Conservation (phyloP, 64 coral and sea anemone species). For the Montipora sp. region DNA sequence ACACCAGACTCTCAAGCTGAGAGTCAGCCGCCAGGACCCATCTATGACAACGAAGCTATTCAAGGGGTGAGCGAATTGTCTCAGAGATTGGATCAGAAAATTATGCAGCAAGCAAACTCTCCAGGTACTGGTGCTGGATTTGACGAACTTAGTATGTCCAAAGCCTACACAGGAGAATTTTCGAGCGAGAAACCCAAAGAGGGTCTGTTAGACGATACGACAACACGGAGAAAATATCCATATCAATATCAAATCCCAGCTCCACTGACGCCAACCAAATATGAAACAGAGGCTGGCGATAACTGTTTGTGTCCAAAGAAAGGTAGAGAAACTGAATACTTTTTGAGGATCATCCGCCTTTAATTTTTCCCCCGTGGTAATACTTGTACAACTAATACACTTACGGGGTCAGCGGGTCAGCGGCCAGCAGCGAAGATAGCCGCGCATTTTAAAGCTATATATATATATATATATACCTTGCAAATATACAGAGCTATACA, state of each 20-base stretch:
- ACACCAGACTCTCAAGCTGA: not conserved
- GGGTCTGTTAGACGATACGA: not conserved
- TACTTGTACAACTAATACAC: too few species aligned
- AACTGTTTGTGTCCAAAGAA: slow-evolving; percentile 70
- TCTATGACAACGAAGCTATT: slow-evolving; percentile 29
- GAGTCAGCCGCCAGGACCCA: not conserved
- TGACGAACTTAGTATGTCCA: not conserved
- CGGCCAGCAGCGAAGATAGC: too few species aligned
- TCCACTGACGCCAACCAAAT: not conserved
- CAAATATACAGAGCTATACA: too few species aligned
- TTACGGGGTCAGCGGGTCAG: too few species aligned
- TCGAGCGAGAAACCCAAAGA: not conserved
- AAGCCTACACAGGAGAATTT: slow-evolving; percentile 14
- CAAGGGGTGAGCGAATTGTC: slow-evolving; percentile 32
- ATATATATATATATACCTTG: too few species aligned
- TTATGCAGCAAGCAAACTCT: not conserved
- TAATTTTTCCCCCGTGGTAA: too few species aligned
- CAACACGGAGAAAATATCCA: not conserved
- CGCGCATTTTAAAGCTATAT: too few species aligned
- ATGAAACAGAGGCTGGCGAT: slow-evolving; percentile 2
- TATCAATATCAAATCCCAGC: not conserved
- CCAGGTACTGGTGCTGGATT: not conserved
- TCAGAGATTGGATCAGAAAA: not conserved
- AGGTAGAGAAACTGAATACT: not conserved
- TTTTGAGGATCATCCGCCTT: too few species aligned